Percentiles rank a stretch among this genome's conserved stretches.
These are phyloP conservation scores for Calliopsis andreniformis DNA, from an alignment of 1,140 invertebrate species.

Conservation along the genomic window DNA sequence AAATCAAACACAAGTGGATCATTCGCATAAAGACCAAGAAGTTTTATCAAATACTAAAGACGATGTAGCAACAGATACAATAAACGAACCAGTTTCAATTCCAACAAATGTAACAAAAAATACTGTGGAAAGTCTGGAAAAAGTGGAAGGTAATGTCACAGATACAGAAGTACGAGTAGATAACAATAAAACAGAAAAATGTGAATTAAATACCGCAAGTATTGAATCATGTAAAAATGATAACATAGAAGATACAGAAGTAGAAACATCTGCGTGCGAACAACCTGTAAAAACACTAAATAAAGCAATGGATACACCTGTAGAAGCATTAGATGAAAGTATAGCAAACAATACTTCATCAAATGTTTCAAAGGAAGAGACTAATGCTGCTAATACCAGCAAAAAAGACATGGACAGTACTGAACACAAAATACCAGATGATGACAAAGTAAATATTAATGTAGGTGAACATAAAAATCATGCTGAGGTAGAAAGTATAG, in stretches of 20 bases:
- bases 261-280: background rate
- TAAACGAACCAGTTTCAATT: background rate
- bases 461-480: background rate
- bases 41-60: background rate
- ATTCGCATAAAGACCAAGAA: background rate
- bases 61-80: background rate
- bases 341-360: background rate
- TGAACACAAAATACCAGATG: background rate
- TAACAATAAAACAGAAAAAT: slow-evolving; percentile 8
- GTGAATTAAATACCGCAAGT: background rate
- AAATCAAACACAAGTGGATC: background rate
- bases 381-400: background rate
- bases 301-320: too few species aligned
- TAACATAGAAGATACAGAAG: background rate
- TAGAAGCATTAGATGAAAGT: background rate
- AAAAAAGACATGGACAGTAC: too few species aligned
- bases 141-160: background rate
- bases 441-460: background rate
- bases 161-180: background rate
- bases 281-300: background rate
- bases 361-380: background rate
- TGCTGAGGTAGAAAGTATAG: background rate
- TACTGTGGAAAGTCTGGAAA: background rate
- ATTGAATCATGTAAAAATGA: background rate
- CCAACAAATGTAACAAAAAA: background rate